Percentiles rank a stretch among this genome's conserved stretches.
Evolutionary conservation across 2,797 vertebrate genomes (phyloP).

Genomic region (Diceros bicornis): DNA sequence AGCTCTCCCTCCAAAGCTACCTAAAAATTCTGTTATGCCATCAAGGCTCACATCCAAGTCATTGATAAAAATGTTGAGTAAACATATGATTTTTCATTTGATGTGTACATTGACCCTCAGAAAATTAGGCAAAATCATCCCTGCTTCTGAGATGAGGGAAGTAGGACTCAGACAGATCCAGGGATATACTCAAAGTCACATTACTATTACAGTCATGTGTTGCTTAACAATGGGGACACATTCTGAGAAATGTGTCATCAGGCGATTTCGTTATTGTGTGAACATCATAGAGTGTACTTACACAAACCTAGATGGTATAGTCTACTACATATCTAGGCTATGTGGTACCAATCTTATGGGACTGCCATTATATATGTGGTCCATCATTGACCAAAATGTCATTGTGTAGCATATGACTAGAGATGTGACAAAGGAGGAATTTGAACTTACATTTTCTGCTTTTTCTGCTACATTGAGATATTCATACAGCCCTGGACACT

Average conservation of each 20-base stretch:
- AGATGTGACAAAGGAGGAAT: neutral
- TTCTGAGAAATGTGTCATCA: too few relatives aligned
- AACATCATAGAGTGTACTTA: too few relatives aligned
- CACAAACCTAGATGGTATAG: too few relatives aligned
- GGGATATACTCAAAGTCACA: neutral
- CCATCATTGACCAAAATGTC: too few relatives aligned
- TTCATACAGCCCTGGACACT: neutral
- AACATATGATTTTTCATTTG: neutral
- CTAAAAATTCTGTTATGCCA: neutral
- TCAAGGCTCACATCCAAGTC: neutral
- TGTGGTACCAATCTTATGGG: too few relatives aligned
- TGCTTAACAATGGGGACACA: too few relatives aligned
- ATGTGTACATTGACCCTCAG: neutral
- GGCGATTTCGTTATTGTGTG: too few relatives aligned
- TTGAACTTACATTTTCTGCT: neutral
- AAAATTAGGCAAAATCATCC: neutral
- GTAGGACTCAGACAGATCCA: neutral
- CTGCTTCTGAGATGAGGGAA: neutral
- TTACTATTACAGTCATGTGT: neutral
- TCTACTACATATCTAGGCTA: too few relatives aligned
- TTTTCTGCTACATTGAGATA: neutral
- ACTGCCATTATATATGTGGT: too few relatives aligned
- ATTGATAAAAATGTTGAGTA: slow-evolving; percentile 46
- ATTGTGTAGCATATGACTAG: too few relatives aligned
- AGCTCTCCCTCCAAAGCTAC: neutral